A percentile compares a stretch with the other conserved stretches of the same genome.
These are phyloP conservation scores for Esperia sulphurella DNA, from an alignment of 2,888 invertebrate genomes.

Conservation along the genomic window DNA sequence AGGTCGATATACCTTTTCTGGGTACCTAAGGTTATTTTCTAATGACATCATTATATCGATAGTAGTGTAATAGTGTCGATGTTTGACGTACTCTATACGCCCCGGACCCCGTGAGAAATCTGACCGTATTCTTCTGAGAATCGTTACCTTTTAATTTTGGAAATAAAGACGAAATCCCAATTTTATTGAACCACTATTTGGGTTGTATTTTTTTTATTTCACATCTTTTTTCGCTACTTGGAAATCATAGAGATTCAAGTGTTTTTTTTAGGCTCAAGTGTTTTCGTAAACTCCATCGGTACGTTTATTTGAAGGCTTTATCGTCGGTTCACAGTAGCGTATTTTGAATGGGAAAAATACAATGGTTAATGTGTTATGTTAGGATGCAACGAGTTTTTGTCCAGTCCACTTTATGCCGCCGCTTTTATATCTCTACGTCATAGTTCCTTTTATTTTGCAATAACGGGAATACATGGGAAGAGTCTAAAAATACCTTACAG, in stretches of 20 bases:
- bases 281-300: background rate
- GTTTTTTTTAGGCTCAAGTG: background rate
- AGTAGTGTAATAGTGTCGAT: too few species aligned
- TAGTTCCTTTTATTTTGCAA: too few species aligned
- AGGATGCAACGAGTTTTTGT: slow-evolving; percentile 26
- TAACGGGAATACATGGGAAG: too few species aligned
- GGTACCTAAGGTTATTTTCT: too few species aligned
- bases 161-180: slow-evolving; percentile 68
- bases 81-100: slow-evolving; percentile 20
- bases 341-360: slow-evolving; percentile 14
- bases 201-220: slow-evolving; percentile 31
- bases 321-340: slow-evolving; percentile 46
- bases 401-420: background rate
- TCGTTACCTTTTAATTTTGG: slow-evolving; percentile 62
- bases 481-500: too few species aligned
- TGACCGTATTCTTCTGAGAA: slow-evolving; percentile 55
- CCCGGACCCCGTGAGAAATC: slow-evolving; percentile 57
- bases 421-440: background rate
- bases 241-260: slow-evolving; percentile 14
- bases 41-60: background rate
- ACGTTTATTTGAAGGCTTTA: slow-evolving; percentile 1
- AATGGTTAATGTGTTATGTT: slow-evolving; percentile 37
- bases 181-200: slow-evolving; percentile 67
- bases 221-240: slow-evolving; percentile 48
- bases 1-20: too few species aligned